A percentile compares a stretch with the other conserved stretches of the same genome.
These are phyloP conservation scores for Lota lota DNA, from an alignment of 2,113 vertebrate genomes.

Conservation along the genomic window DNA sequence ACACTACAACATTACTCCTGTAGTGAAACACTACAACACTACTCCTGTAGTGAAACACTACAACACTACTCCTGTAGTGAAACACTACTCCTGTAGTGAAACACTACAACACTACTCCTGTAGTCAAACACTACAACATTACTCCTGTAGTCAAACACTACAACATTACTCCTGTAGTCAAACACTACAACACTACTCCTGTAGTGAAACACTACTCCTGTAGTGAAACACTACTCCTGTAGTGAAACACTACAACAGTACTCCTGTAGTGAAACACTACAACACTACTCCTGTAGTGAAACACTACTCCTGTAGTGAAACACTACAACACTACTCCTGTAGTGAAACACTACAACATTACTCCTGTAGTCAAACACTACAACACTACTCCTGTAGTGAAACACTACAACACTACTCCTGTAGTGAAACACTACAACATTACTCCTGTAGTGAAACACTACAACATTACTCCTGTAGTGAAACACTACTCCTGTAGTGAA, in stretches of 20 bases:
- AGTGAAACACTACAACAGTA: too few relatives aligned
- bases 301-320: neutral
- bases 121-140: neutral
- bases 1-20: constrained; percentile 61
- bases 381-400: constrained; percentile 63
- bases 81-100: too few relatives aligned
- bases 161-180: constrained; percentile 61
- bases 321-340: constrained; percentile 60
- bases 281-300: constrained; percentile 71
- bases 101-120: too few relatives aligned
- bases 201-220: neutral
- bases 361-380: neutral
- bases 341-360: too few relatives aligned
- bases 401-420: too few relatives aligned
- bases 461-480: neutral
- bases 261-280: neutral
- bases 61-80: constrained; percentile 64
- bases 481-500: constrained; percentile 60
- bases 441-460: too few relatives aligned
- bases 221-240: constrained; percentile 73
- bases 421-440: neutral
- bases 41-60: neutral
- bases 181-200: too few relatives aligned
- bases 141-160: constrained; percentile 58
- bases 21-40: too few relatives aligned